Evolutionary conservation across 2,113 vertebrate species (phyloP).

Genomic region (Anolis sagrei): DNA sequence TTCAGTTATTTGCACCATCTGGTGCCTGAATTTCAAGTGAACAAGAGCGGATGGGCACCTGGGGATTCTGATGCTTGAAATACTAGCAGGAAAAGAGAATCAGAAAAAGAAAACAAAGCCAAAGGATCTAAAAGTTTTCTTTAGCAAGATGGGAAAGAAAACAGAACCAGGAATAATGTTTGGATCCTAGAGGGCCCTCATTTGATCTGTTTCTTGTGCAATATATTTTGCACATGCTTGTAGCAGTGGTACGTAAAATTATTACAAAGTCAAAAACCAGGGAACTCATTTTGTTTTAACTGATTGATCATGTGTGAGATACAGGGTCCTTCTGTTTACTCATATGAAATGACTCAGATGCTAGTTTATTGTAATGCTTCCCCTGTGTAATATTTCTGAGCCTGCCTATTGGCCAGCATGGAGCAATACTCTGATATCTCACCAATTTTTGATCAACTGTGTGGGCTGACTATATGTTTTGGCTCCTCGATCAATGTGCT

Average conservation of each 20-base stretch:
- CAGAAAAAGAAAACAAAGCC: slow-evolving; percentile 60
- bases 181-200: slow-evolving; percentile 46
- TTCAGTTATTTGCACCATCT: slow-evolving; percentile 70
- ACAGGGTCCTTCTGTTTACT: not conserved
- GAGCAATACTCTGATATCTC: not conserved
- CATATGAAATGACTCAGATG: not conserved
- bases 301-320: not conserved
- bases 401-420: not conserved
- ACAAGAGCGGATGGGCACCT: slow-evolving; percentile 65
- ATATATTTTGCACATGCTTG: slow-evolving; percentile 22
- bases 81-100: slow-evolving; percentile 51
- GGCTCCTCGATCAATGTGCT: not conserved
- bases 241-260: not conserved
- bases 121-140: slow-evolving; percentile 52
- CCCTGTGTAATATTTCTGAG: too few species aligned
- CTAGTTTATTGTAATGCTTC: not conserved
- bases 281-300: not conserved
- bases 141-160: slow-evolving; percentile 44
- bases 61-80: slow-evolving; percentile 66
- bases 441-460: not conserved
- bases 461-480: not conserved
- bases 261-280: not conserved
- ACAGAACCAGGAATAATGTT: slow-evolving; percentile 41
- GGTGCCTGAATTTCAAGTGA: slow-evolving; percentile 70
- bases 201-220: slow-evolving; percentile 42